Evolutionary conservation across 2,888 invertebrate species (phyloP), one percentile per base, ranked within the genome.

Genomic region (Cylindroiulus punctatus): DNA sequence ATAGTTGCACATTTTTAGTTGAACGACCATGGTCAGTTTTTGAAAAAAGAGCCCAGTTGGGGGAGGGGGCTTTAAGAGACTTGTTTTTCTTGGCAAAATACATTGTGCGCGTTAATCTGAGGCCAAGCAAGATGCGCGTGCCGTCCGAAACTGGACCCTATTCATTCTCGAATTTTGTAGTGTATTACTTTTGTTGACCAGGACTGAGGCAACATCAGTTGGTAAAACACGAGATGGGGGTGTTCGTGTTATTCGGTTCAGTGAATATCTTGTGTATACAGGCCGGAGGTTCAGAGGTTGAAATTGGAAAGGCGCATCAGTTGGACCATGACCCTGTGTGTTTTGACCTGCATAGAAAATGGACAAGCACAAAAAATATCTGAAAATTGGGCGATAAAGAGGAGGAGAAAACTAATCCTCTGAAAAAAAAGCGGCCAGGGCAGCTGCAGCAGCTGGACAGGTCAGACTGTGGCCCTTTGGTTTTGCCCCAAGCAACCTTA

Each of bases 391-490:
- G 65, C 26, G 65, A 65, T 82, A n/a, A 82, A 32, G 82, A 42
- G 42, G 32, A 82, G 82, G 42, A 82, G 82, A n/a, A 82, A 36
- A 42, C 42, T 82, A 82, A 82, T 82, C 82, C 82, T 5, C 40
- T 19, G 42, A 36, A 81, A 32, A 82, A 82, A 82, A 82, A n/a
- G 82, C 82, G 19, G n/a, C 5, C 82, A 82, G 82, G 82, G 42
- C 82, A 82, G 82, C 82, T 82, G 82, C 82, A 42, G 82, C 82
- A 82, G 82, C 82, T 82, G 82, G 82, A 82, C 82, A 82, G 82
- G 82, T 82, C 82, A 82, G 82, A 82, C 40, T 40, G 82, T n/a
- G 82, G 82, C 26, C 82, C 82, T 82, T 82, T 42, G 36, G 19
- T 82, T 32, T 82, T 82, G 82, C 82, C 82, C 42, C 40, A 82